Evolutionary conservation across 2,888 invertebrate genomes (phyloP).

Genomic region (Agrilus cyanescens): DNA sequence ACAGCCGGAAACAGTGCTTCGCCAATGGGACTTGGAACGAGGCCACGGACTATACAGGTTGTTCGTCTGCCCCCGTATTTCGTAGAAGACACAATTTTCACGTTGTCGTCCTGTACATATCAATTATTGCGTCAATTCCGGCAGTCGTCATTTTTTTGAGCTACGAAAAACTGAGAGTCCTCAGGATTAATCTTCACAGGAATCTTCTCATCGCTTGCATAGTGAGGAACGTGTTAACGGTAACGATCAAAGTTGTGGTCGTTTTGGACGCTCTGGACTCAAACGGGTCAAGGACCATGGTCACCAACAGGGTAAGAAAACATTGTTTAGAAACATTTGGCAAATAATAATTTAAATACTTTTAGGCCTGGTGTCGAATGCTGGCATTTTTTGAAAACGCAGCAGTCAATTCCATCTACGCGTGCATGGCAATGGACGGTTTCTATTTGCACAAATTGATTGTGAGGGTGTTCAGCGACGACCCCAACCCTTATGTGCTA

Average conservation of each 20-base stretch:
- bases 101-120: constrained; percentile 40
- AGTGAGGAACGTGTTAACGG: constrained; percentile 44
- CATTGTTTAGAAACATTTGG: no score
- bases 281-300: no score
- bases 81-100: constrained; percentile 42
- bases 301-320: constrained; percentile 28
- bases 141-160: constrained; percentile 45
- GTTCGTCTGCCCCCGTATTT: constrained; percentile 43
- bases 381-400: constrained; percentile 44
- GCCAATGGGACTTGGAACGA: constrained; percentile 45
- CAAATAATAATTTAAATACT: no score
- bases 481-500: constrained; percentile 39
- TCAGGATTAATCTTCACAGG: constrained; percentile 44
- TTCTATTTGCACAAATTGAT: constrained; percentile 54
- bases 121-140: constrained; percentile 42
- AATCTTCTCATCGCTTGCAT: constrained; percentile 48
- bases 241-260: constrained; percentile 44
- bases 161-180: constrained; percentile 39
- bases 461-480: constrained; percentile 48
- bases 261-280: constrained; percentile 39
- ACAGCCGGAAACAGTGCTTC: constrained; percentile 44
- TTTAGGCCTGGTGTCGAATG: constrained; percentile 37
- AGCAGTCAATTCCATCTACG: constrained; percentile 48
- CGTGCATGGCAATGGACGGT: constrained; percentile 58
- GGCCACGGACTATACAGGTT: constrained; percentile 45